Evolutionary conservation across 2,113 vertebrate genomes (phyloP), one percentile per base, ranked within the genome.

Genomic region (Callionymus lyra): DNA sequence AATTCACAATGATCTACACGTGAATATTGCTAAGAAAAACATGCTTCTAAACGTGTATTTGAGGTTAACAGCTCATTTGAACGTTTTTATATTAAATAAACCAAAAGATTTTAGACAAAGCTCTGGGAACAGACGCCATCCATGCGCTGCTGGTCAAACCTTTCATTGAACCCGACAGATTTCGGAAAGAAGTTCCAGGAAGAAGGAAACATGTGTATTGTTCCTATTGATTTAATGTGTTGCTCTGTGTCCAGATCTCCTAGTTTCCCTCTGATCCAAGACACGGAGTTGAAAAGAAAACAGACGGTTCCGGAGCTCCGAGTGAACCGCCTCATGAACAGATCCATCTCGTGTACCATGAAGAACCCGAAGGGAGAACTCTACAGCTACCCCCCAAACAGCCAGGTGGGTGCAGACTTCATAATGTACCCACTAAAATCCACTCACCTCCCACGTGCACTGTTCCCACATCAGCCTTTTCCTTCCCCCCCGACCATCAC

Each of bases 321-420:
- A 0, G 89, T 90, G 73, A 93, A 90, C 41, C 90, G 94, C 41
- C 87, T 98, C 56, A 97, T 98, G 90, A 97, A 94, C 75, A 91
- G 94, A 35, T 97, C 94, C 0, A 85, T 97, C 65, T 97, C 94
- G 34, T 98, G 94, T 41, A 94, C 94, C 10, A 86, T 97, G 88
- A 95, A 97, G 83, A 97, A 94, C 55, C 91, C 93, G 31, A 97
- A 98, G 74, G 90, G 90, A 59, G 95, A 98, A 59, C 87, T 97
- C 65, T 97, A 94, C 1, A 91, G 92, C 72, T 87, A 86, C 44
- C 94, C 92, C 33, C 86, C 91, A 6, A 79, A 93, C 74, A 95
- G 92, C 84, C 95, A 98, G 95, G 95, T 85, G 41, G 68, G 81
- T 64, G 34, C n/a, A n/a, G n/a, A n/a, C n/a, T n/a, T n/a, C n/a